These are phyloP conservation scores for Carettochelys insculpta DNA, from an alignment of 2,113 vertebrate genomes.

Conservation along the genomic window DNA sequence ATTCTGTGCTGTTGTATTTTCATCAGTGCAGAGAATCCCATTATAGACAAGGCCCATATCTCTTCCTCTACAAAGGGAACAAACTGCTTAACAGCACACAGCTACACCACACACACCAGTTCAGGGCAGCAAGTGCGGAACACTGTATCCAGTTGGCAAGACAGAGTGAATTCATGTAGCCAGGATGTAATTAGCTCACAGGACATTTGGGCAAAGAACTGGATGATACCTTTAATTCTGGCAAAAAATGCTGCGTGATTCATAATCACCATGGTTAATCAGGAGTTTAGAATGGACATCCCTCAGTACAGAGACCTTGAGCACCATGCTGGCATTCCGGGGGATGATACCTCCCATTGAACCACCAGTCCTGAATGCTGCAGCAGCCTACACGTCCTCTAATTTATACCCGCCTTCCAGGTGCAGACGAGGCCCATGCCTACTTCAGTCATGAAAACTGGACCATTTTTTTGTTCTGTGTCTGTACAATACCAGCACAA, in stretches of 20 bases:
- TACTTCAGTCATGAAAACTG: neutral
- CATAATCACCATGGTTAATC: neutral
- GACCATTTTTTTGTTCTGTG: neutral
- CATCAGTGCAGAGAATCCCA: neutral
- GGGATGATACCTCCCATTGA: neutral
- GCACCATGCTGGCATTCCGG: rapidly evolving
- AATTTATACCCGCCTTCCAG: neutral
- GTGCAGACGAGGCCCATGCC: neutral
- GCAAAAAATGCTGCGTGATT: neutral
- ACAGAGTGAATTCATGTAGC: neutral
- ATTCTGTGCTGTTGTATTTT: neutral
- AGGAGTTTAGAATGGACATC: neutral
- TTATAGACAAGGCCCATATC: neutral
- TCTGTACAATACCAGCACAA: neutral
- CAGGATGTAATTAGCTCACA: neutral
- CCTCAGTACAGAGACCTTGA: neutral
- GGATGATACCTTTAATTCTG: neutral
- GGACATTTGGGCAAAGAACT: neutral
- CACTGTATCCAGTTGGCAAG: neutral
- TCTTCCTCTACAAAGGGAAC: neutral
- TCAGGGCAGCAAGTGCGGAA: neutral
- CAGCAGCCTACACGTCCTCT: neutral
- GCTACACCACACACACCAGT: neutral
- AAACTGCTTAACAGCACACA: rapidly evolving
- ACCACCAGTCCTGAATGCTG: rapidly evolving